A percentile compares a stretch with the other conserved stretches of the same genome.
These are phyloP conservation scores for Coleophora deauratella DNA, from an alignment of 2,888 invertebrate genomes.

Conservation along the genomic window DNA sequence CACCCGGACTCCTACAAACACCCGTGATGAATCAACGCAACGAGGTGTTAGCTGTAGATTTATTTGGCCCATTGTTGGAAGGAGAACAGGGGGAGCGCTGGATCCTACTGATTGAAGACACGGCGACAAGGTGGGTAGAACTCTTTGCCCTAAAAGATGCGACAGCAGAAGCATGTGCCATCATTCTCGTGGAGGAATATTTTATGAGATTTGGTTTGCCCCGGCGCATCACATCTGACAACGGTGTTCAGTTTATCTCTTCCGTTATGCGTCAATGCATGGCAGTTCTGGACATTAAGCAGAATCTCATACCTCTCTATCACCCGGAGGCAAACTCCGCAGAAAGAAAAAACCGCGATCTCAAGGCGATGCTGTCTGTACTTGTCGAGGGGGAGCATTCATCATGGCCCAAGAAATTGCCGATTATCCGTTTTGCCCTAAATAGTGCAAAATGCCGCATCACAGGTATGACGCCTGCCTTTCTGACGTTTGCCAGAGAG, in stretches of 20 bases:
- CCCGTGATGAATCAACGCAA: background rate
- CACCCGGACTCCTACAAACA: background rate
- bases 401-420: conserved; percentile 1
- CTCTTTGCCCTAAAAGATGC: conserved; percentile 19
- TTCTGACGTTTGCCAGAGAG: background rate
- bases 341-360: conserved; percentile 6
- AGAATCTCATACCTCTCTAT: conserved; percentile 4
- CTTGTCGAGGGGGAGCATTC: conserved; percentile 2
- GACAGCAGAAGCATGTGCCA: conserved; percentile 15
- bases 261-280: conserved; percentile 9
- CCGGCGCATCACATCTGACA: background rate
- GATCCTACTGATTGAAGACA: conserved; percentile 22
- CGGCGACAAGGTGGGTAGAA: conserved; percentile 22
- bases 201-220: conserved; percentile 4
- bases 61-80: conserved; percentile 22
- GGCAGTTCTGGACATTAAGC: conserved; percentile 3
- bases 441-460: conserved; percentile 1
- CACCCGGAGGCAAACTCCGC: conserved; percentile 6
- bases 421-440: conserved; percentile 4
- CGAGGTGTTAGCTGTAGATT: background rate
- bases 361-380: conserved; percentile 2
- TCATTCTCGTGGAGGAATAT: background rate
- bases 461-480: conserved; percentile 4
- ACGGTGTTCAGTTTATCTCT: conserved; percentile 5
- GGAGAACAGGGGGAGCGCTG: conserved; percentile 15